Base-by-base conservation (phyloP, 2,888 invertebrate genomes). In the Ceraclea dissimilis region DNA sequence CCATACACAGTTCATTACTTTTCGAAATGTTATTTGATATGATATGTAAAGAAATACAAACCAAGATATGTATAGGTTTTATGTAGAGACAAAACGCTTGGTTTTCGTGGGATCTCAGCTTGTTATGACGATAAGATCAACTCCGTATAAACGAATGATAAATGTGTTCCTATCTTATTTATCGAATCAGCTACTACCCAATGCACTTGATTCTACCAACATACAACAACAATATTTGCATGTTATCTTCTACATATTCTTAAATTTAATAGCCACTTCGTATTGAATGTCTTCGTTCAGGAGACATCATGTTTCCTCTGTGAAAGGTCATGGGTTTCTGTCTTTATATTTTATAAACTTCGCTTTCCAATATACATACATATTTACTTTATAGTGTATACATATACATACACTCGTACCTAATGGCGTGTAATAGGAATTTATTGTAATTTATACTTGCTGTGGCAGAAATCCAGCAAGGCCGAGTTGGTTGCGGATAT, bases 121-220 rank as follows among this genome's bases (percentile, higher is more conserved):
- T 39, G 39, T 39, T 39, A 39, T 39, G 39, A 39, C 39, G 39
- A 39, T 39, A 39, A 39, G 39, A 39, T 39, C 39, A 39, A 39
- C 16, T 39, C 8, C 16, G 39, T 16, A 39, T 39, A 39, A 39
- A 39, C 39, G 39, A 39, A 39, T 39, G 39, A 39, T 39, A 39
- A 39, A 39, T 39, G 39, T 39, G 39, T 39, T 16, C 39, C 39
- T 39, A 39, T 39, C 39, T 39, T 13, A 39, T 39, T 39, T 39
- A 39, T 39, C 13, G 39, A 39, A 39, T 39, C 39, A 16, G 13
- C 39, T 39, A 16, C 39, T 16, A 39, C 39, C n/a, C 16, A 39
- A 16, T 39, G 39, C 13, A 39, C 8, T 16, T 13, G 39, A 13
- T n/a, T 13, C 39, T 4, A 4, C 39, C 39, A 13, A 39, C 26